Percentiles rank a stretch among this genome's conserved stretches.
Evolutionary conservation across 2,113 vertebrate genomes (phyloP).

Genomic region (Anhinga rufa): DNA sequence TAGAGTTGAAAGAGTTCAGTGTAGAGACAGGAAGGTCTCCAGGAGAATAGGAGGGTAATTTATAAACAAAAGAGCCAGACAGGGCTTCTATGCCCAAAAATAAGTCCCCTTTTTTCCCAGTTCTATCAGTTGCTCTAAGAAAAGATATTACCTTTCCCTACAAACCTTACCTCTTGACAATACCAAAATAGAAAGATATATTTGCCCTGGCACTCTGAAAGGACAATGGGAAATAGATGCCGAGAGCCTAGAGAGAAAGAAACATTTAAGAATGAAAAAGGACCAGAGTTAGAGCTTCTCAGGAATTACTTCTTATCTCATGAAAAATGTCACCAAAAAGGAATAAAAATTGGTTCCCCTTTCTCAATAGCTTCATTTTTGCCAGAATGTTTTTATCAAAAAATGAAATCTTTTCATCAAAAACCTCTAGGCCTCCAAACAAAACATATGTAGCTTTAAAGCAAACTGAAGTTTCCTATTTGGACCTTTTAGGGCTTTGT

Average conservation of each 20-base stretch:
- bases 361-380: slow-evolving; percentile 32
- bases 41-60: slow-evolving; percentile 62
- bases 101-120: background rate
- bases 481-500: background rate
- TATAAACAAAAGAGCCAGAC: slow-evolving; percentile 60
- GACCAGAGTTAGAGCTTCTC: background rate
- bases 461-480: background rate
- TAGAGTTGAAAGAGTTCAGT: slow-evolving; percentile 17
- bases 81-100: background rate
- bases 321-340: slow-evolving; percentile 45
- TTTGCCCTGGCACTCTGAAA: slow-evolving; percentile 48
- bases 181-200: slow-evolving; percentile 60
- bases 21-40: slow-evolving; percentile 31
- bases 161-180: slow-evolving; percentile 42
- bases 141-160: slow-evolving; percentile 37
- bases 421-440: background rate
- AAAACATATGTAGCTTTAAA: background rate
- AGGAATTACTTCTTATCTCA: slow-evolving; percentile 44
- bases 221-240: slow-evolving; percentile 55
- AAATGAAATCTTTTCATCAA: slow-evolving; percentile 22
- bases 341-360: slow-evolving; percentile 16
- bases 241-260: slow-evolving; percentile 15
- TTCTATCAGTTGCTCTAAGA: slow-evolving; percentile 14
- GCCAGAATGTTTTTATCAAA: slow-evolving; percentile 13
- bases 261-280: slow-evolving; percentile 51